Conservation (phyloP, 2,797 vertebrate species). For the Mormyrus proboscirostris region DNA sequence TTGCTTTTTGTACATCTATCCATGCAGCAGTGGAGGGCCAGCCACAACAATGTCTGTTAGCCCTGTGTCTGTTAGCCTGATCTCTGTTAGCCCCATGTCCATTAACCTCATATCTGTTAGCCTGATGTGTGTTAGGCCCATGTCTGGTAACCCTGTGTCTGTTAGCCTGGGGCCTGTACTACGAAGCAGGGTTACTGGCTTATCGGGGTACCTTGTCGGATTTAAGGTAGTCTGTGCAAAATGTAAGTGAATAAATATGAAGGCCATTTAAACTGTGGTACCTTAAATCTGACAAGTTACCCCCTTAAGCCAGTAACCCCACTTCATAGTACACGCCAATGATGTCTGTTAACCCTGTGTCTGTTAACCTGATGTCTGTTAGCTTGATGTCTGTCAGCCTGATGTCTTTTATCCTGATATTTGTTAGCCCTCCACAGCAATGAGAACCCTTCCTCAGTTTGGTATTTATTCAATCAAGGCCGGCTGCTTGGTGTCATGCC, state of each 20-base stretch:
- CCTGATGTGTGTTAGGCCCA: neutral
- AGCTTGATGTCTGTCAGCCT: neutral
- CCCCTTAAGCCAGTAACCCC: too few species aligned
- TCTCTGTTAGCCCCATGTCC: neutral
- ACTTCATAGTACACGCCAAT: too few species aligned
- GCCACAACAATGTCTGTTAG: conserved; percentile 11
- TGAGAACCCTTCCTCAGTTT: neutral
- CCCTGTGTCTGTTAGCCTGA: neutral
- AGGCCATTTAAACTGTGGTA: too few species aligned
- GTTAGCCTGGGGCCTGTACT: neutral
- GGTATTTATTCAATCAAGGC: neutral
- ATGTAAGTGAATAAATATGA: too few species aligned
- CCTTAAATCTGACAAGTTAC: too few species aligned
- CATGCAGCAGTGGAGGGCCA: conserved; percentile 3
- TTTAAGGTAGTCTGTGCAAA: too few species aligned
- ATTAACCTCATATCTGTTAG: neutral
- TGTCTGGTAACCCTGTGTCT: neutral
- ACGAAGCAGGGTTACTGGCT: too few species aligned
- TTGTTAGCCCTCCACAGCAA: neutral
- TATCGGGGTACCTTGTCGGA: too few species aligned
- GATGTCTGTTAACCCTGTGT: neutral
- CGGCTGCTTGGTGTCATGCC: neutral
- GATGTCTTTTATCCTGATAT: neutral
- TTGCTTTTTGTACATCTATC: conserved; percentile 33
- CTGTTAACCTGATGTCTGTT: too few species aligned